A percentile compares a stretch with the other conserved stretches of the same genome.
phyloP scores from a whole-genome alignment of 2,113 vertebrate species.

The Notarius quadriscutis region DNA sequence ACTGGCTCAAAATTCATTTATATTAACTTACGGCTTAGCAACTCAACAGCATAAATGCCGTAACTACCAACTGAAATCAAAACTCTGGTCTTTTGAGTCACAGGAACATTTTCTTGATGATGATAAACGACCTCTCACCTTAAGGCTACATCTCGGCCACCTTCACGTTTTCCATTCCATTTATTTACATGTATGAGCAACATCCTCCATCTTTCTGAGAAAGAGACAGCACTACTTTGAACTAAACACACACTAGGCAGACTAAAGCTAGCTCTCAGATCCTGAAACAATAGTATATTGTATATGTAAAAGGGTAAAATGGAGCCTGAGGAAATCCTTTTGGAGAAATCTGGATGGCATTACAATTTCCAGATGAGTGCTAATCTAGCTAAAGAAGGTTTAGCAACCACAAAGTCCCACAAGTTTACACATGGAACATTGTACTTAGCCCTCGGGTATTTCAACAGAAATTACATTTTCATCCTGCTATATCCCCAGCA shows the following conservation, averaged over 20 bases:
- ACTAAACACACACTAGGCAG: slow-evolving; percentile 1
- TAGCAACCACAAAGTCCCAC: slow-evolving; percentile 1
- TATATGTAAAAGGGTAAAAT: not conserved
- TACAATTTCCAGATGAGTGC: slow-evolving; percentile 24
- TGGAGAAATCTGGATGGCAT: slow-evolving; percentile 5
- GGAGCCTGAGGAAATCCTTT: not conserved
- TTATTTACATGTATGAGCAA: slow-evolving; percentile 23
- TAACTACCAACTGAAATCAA: not conserved
- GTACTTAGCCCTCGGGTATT: not conserved
- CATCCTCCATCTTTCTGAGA: slow-evolving; percentile 5
- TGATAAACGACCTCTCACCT: slow-evolving; percentile 2
- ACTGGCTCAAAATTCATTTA: not conserved
- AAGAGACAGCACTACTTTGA: not conserved
- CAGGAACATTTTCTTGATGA: not conserved
- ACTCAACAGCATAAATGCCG: not conserved
- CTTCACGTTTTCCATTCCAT: not conserved
- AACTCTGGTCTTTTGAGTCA: not conserved
- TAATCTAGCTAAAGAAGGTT: slow-evolving; percentile 26
- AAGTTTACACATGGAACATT: slow-evolving; percentile 30
- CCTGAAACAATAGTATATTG: slow-evolving; percentile 10
- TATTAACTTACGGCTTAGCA: not conserved
- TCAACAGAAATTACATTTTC: slow-evolving; percentile 19
- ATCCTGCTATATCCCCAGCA: not conserved
- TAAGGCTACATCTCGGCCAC: slow-evolving; percentile 15
- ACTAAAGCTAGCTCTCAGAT: not conserved